These are phyloP conservation scores for Vipera ursinii DNA, from an alignment of 2,797 vertebrate genomes.

Conservation along the genomic window DNA sequence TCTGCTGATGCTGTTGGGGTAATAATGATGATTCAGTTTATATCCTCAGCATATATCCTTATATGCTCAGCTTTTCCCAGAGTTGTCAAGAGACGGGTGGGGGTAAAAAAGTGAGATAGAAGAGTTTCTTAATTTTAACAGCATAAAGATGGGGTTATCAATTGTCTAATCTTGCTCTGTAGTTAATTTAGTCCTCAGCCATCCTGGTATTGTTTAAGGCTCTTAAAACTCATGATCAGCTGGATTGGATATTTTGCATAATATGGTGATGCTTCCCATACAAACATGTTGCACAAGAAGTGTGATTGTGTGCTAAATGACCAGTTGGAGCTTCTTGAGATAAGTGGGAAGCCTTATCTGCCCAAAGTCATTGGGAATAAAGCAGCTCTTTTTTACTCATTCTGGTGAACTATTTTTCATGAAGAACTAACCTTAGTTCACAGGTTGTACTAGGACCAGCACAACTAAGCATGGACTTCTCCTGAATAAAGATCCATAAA, in stretches of 20 bases:
- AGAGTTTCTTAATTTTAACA: neutral
- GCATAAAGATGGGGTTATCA: neutral
- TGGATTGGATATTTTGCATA: neutral
- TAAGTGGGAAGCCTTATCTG: neutral
- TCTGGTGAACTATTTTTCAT: neutral
- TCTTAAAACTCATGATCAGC: neutral
- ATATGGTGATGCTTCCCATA: neutral
- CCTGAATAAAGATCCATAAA: neutral
- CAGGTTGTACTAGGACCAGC: neutral
- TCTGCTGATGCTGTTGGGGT: neutral
- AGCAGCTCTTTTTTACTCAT: neutral
- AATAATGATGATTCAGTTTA: neutral
- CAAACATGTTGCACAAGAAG: neutral
- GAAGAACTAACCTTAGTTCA: neutral
- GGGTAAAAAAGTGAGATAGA: neutral
- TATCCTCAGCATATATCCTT: neutral
- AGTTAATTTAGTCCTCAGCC: neutral
- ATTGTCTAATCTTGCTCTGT: neutral
- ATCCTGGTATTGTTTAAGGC: neutral
- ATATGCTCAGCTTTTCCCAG: neutral
- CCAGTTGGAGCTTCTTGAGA: neutral
- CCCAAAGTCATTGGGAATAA: neutral
- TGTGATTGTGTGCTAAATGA: neutral
- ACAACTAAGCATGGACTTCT: neutral
- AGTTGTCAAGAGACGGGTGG: neutral